These are phyloP conservation scores for Acanthurus leucopareius DNA, from an alignment of 2,797 vertebrate species.

Conservation along the genomic window DNA sequence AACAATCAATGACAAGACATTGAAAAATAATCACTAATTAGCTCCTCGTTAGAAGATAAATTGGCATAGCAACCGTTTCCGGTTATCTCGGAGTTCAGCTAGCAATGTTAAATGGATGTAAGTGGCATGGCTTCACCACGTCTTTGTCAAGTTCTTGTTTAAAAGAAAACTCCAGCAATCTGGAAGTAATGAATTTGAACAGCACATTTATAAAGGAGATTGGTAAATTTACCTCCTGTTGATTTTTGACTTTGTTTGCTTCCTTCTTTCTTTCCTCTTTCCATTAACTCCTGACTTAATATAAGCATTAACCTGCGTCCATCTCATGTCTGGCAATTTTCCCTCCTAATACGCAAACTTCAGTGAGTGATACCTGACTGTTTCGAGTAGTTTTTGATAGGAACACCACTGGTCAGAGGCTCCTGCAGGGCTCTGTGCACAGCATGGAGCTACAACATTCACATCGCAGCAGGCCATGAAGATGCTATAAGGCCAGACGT, in stretches of 20 bases:
- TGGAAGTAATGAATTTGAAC: too few species aligned
- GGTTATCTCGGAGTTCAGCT: conserved; percentile 25
- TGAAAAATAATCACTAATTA: conserved; percentile 21
- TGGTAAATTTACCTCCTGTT: conserved; percentile 13
- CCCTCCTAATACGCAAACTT: not conserved
- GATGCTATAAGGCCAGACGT: conserved; percentile 57
- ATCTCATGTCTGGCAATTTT: not conserved
- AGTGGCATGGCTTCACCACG: not conserved
- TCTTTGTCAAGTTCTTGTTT: conserved; percentile 26
- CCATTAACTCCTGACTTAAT: not conserved
- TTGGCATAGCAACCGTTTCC: conserved; percentile 37
- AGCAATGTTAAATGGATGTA: not conserved
- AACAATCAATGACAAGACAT: conserved; percentile 7
- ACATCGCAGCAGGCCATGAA: conserved; percentile 52
- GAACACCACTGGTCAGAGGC: conserved; percentile 20
- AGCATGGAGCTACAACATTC: conserved; percentile 51
- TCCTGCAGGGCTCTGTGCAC: conserved; percentile 53
- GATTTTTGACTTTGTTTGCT: not conserved
- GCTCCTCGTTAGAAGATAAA: conserved; percentile 17
- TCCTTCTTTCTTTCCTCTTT: not conserved
- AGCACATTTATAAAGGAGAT: not conserved
- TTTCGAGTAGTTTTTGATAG: conserved; percentile 40
- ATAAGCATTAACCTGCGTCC: conserved; percentile 1
- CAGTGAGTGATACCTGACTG: not conserved
- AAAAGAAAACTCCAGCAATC: conserved; percentile 1